Percentiles rank a stretch among this genome's conserved stretches.
Conservation (phyloP, 2,888 invertebrate species). For the Fragum whitleyi region DNA sequence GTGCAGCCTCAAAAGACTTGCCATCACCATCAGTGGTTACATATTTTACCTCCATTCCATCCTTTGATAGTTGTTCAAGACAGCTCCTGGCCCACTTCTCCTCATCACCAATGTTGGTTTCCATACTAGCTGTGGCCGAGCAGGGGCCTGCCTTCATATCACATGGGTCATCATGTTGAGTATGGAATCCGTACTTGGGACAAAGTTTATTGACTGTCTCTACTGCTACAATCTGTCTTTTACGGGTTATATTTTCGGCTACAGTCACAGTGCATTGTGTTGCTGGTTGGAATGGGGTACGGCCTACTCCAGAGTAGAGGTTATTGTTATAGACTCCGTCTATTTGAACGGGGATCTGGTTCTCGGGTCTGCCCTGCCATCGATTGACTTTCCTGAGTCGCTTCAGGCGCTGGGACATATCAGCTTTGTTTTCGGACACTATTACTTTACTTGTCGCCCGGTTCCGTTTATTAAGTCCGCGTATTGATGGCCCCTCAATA, state of each 20-base stretch:
- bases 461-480: too few species aligned
- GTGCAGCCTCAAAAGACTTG: slow-evolving; percentile 26
- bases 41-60: slow-evolving; percentile 12
- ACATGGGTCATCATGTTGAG: slow-evolving; percentile 14
- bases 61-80: neutral
- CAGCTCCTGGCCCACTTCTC: neutral
- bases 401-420: neutral
- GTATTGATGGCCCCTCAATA: too few species aligned
- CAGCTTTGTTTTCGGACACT: too few species aligned
- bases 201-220: slow-evolving; percentile 23
- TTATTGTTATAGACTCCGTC: slow-evolving; percentile 27
- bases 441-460: too few species aligned
- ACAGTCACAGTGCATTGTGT: slow-evolving; percentile 4
- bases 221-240: too few species aligned
- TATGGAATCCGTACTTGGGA: slow-evolving; percentile 28
- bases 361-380: neutral
- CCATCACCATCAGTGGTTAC: too few species aligned
- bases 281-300: too few species aligned
- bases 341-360: too few species aligned
- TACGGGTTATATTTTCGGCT: too few species aligned
- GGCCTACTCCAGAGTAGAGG: slow-evolving; percentile 14
- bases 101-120: slow-evolving; percentile 31
- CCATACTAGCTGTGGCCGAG: too few species aligned
- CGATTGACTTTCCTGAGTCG: neutral
- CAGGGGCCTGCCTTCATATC: too few species aligned